Percentiles rank a stretch among this genome's conserved stretches.
Evolutionary conservation across 2,113 vertebrate species (phyloP).

Genomic region (Philantomba maxwellii): DNA sequence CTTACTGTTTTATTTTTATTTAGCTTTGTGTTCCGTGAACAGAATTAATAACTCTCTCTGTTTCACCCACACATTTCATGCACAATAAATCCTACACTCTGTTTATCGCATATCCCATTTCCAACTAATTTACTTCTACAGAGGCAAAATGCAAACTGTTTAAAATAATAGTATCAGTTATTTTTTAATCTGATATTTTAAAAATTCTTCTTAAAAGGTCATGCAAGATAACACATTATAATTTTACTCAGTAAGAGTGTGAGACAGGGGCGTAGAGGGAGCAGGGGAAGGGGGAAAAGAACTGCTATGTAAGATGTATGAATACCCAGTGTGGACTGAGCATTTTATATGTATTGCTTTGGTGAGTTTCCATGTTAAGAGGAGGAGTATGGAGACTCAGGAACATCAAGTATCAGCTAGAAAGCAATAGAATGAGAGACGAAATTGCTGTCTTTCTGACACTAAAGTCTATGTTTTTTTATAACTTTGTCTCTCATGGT

Average conservation of each 20-base stretch:
- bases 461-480: not conserved
- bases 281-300: not conserved
- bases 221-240: not conserved
- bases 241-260: not conserved
- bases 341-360: not conserved
- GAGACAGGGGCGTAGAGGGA: not conserved
- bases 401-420: not conserved
- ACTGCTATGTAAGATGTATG: not conserved
- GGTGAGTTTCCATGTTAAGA: not conserved
- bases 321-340: not conserved
- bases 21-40: not conserved
- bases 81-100: not conserved
- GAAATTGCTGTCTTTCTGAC: not conserved
- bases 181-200: not conserved
- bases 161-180: not conserved
- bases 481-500: not conserved
- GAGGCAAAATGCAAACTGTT: not conserved
- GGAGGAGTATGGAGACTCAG: not conserved
- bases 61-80: not conserved
- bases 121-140: not conserved
- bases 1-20: not conserved
- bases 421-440: not conserved
- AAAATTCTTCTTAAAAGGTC: not conserved
- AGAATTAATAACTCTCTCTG: not conserved
- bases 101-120: not conserved